These are phyloP conservation scores for Accipiter superciliosus DNA, from an alignment of 2,797 vertebrate genomes.

Conservation along the genomic window DNA sequence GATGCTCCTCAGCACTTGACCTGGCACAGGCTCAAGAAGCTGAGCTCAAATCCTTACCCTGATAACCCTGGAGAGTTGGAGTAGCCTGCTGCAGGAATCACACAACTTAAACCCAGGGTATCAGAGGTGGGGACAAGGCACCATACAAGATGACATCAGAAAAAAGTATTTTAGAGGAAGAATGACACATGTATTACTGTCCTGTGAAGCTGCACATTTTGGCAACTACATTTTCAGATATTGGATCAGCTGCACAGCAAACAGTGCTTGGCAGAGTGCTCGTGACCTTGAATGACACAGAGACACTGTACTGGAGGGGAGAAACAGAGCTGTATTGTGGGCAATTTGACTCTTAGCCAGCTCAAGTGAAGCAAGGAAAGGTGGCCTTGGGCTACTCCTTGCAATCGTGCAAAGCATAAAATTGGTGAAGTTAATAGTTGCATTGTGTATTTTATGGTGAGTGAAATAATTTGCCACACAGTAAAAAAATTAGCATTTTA, in stretches of 20 bases:
- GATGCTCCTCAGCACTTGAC: neutral
- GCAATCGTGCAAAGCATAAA: neutral
- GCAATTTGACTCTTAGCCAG: neutral
- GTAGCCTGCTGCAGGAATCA: neutral
- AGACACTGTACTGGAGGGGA: neutral
- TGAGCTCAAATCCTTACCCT: neutral
- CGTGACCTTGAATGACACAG: neutral
- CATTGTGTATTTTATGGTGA: neutral
- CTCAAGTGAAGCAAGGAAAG: neutral
- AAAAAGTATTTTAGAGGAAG: neutral
- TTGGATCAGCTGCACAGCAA: neutral
- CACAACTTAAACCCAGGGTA: neutral
- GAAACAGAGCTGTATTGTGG: neutral
- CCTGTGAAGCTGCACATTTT: neutral
- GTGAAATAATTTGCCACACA: neutral
- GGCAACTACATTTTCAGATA: neutral
- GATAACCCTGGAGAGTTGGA: neutral
- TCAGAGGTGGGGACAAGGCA: neutral
- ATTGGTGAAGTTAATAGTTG: neutral
- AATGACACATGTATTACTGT: neutral
- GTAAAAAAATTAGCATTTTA: neutral
- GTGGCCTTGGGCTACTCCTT: slow-evolving; percentile 24
- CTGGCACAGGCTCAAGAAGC: neutral
- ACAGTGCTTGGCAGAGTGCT: neutral
- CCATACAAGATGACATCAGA: neutral